Evolutionary conservation across 2,113 vertebrate species (phyloP), one percentile per base, ranked within the genome.

Genomic region (Oryzias javanicus): DNA sequence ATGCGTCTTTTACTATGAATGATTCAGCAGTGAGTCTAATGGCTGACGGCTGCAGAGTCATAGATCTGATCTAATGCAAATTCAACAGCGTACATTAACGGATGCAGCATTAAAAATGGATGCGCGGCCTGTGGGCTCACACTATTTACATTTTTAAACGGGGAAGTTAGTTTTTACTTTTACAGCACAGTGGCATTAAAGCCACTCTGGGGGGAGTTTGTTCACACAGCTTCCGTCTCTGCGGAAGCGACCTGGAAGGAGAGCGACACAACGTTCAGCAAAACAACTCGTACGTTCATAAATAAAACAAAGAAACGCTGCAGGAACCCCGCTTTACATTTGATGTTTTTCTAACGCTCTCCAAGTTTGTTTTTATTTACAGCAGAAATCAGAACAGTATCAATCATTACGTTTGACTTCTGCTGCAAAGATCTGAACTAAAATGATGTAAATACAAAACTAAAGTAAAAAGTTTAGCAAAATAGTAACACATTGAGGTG

Each of bases 71-170:
- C 42, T 20, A 29, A 72, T 58, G 60, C 44, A 49, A 49, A 41
- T 56, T 55, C 16, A 52, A 4, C 10, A 17, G 17, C 44, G 56
- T 51, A 35, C 53, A 74, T 64, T 72, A 71, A 66, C 6, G 4
- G 45, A 44, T 61, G 6, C 15, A 35, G 16, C 3, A 54, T 25
- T 3, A 69, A 78, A 60, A 15, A 65, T 68, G 65, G 44, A 78
- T 22, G 22, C 48, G 24, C 41, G 27, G 41, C 56, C 20, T 53
- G 17, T 27, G 14, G 22, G 54, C 59, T 4, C 40, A 57, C 19
- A 46, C 6, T 44, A 24, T 67, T 60, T 67, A 60, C 52, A 74
- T 68, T 57, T 79, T 65, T 42, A 64, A 76, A 51, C 15, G 49
- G 45, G 13, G 16, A 51, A 24, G 29, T 42, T 48, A 4, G 48